phyloP scores from a whole-genome alignment of 2,113 vertebrate species.

The Sturnus vulgaris region DNA sequence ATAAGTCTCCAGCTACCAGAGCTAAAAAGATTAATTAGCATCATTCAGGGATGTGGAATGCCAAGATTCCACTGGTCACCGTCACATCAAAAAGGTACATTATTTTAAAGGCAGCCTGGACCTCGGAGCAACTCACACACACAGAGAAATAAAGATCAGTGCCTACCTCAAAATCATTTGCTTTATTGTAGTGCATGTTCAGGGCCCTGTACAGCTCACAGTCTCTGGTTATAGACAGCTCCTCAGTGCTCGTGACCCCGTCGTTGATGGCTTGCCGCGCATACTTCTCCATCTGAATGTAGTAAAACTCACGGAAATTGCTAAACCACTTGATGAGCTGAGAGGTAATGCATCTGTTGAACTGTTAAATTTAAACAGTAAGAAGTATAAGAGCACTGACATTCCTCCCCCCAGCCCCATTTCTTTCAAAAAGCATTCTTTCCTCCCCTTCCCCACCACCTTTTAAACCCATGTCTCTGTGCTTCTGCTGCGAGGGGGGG shows the following conservation, averaged over 20 bases:
- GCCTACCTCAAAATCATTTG: slow-evolving; percentile 98
- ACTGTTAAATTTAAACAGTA: slow-evolving; percentile 82
- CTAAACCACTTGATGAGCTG: slow-evolving; percentile 99
- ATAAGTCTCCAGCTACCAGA: not conserved
- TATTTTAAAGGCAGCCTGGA: slow-evolving; percentile 11
- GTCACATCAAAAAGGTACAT: not conserved
- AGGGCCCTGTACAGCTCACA: slow-evolving; percentile 96
- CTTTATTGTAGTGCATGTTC: slow-evolving; percentile 99
- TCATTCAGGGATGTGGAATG: not conserved
- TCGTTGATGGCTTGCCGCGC: slow-evolving; percentile 96
- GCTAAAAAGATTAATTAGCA: slow-evolving; percentile 2
- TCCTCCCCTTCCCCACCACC: not conserved
- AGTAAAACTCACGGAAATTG: slow-evolving; percentile 99
- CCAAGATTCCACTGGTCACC: not conserved
- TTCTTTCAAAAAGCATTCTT: slow-evolving; percentile 54
- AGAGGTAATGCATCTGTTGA: slow-evolving; percentile 99
- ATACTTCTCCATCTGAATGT: slow-evolving; percentile 99
- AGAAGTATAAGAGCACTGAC: slow-evolving; percentile 66
- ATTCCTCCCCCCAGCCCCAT: slow-evolving; percentile 26
- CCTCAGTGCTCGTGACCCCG: slow-evolving; percentile 87
- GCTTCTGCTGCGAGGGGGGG: not conserved
- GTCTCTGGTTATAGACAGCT: slow-evolving; percentile 92
- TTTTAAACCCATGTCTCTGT: slow-evolving; percentile 4
- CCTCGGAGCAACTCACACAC: not conserved
- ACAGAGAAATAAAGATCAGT: slow-evolving; percentile 53